Percentiles rank a stretch among this genome's conserved stretches.
Conservation (phyloP, 2,113 vertebrate genomes). For the Rhadina sibilatrix region DNA sequence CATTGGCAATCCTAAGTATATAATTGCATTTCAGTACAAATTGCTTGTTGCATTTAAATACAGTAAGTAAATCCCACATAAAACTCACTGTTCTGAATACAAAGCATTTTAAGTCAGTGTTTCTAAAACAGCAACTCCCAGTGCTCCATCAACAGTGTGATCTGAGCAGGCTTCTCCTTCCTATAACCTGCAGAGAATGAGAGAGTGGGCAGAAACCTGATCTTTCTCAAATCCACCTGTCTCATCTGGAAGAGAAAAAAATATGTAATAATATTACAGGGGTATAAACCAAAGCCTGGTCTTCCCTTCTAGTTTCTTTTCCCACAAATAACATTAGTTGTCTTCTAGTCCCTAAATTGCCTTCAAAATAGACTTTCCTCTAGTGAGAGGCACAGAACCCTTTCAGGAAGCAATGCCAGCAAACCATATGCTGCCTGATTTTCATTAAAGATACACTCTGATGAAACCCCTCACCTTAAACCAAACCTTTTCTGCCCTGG, state of each 20-base stretch:
- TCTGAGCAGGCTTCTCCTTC: neutral
- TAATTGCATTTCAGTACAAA: neutral
- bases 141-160: neutral
- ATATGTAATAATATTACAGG: neutral
- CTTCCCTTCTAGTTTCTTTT: neutral
- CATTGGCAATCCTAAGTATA: neutral
- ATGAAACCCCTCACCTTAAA: neutral
- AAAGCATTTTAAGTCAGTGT: neutral
- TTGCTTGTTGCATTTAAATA: neutral
- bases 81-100: neutral
- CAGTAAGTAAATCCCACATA: neutral
- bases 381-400: neutral
- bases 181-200: neutral
- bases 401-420: neutral
- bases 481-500: neutral
- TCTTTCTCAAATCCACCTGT: neutral
- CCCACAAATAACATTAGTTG: neutral
- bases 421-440: neutral
- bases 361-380: neutral
- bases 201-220: neutral
- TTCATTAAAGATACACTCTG: neutral
- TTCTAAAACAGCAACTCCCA: neutral
- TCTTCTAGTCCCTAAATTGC: neutral
- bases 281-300: neutral
- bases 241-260: neutral